Base-by-base conservation (phyloP, 2,797 vertebrate species). In the Syndactyla subalaris region DNA sequence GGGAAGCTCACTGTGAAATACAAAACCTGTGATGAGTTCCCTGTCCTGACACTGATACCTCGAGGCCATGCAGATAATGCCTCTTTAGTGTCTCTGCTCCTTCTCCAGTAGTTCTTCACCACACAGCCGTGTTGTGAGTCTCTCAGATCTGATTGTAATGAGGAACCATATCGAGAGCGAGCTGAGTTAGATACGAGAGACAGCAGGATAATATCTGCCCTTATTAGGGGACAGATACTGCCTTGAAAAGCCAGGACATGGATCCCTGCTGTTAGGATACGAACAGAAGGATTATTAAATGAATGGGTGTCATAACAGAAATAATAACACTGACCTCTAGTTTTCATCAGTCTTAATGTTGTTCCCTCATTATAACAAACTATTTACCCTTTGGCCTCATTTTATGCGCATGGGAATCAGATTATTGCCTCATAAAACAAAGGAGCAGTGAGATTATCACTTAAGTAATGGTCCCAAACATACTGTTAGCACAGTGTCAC, bases 391-490 rank as follows among this genome's bases (percentile, higher is more conserved):
- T 95, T 96, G 95, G 95, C 92, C 92, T 94, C 85, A 76, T 93
- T 93, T 96, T 90, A 94, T 88, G 76, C 94, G 71, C 92, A 71
- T 43, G 94, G 89, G 95, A 93, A 90, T 94, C 85, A 96, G 92
- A 90, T 96, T 97, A 96, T 90, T 94, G 91, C 95, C 95, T 95
- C 96, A 95, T 96, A 96, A 96, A 97, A 96, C 76, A 94, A 92
- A 95, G 91, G 88, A 94, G 85, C 85, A 65, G 94, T 70, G 91
- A 94, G 87, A 94, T 94, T 92, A 95, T 84, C 73, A 70, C 89
- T 78, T 86, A 84, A 95, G 94, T 79, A 93, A 94, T 94, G 94
- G 95, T 92, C 82, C 94, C 89, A 88, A 63, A 93, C 91, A 90
- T 24, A 87, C 82, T 34, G 93, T 84, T 86, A 92, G 89, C 85